Evolutionary conservation across 2,113 vertebrate species (phyloP).

Genomic region (Cyanocitta stelleri): DNA sequence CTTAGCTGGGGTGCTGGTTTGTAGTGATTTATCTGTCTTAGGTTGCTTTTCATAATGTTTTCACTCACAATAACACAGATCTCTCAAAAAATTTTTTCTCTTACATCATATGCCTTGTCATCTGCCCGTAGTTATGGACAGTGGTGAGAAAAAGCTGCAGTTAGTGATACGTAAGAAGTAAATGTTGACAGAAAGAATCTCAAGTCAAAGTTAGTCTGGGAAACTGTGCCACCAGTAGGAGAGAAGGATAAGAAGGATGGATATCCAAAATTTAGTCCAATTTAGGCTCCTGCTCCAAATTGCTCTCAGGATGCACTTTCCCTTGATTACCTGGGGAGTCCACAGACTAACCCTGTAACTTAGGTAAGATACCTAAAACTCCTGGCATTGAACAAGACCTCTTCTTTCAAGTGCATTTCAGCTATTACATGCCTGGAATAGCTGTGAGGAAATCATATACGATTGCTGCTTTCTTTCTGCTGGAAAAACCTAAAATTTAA

Average conservation of each 20-base stretch:
- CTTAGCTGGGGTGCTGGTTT: neutral
- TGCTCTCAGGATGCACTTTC: neutral
- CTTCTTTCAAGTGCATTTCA: neutral
- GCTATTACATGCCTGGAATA: neutral
- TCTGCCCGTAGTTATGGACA: neutral
- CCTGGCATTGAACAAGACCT: neutral
- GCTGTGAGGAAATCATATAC: neutral
- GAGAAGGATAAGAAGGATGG: neutral
- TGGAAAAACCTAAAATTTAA: slow-evolving; percentile 11
- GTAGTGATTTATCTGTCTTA: neutral
- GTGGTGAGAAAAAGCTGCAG: neutral
- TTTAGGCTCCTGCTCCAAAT: neutral
- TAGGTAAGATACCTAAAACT: neutral
- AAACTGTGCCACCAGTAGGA: neutral
- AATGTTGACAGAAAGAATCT: neutral
- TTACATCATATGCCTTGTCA: neutral
- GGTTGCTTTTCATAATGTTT: neutral
- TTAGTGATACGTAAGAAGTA: neutral
- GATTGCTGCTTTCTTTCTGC: neutral
- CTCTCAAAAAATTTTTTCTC: neutral
- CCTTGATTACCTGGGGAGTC: neutral
- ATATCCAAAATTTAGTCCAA: neutral
- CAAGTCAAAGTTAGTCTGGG: neutral
- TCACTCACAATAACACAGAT: neutral
- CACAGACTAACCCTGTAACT: neutral